A percentile compares a stretch with the other conserved stretches of the same genome.
Evolutionary conservation across 1,140 invertebrate species (phyloP).

Genomic region (Lithobius niger): DNA sequence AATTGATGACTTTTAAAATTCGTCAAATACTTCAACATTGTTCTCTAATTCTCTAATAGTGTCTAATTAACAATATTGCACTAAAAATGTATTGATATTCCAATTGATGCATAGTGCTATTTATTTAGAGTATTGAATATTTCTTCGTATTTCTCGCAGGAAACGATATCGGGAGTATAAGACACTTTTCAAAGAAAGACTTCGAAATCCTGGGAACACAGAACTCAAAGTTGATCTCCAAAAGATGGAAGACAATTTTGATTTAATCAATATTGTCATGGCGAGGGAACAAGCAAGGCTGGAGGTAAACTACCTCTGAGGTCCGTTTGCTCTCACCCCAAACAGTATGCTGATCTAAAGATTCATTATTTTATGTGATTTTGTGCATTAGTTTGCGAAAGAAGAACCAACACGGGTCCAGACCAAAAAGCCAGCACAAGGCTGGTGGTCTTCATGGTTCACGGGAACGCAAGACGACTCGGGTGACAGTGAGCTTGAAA

Average conservation of each 20-base stretch:
- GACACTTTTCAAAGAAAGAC: conserved; percentile 52
- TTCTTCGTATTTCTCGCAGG: conserved; percentile 28
- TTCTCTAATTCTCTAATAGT: too few species aligned
- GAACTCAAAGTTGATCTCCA: conserved; percentile 56
- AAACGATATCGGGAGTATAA: conserved; percentile 55
- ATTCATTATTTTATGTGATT: neutral
- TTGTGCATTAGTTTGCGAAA: conserved; percentile 29
- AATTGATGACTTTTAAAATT: too few species aligned
- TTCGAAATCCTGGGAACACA: conserved; percentile 54
- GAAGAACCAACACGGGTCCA: conserved; percentile 38
- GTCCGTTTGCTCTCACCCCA: neutral
- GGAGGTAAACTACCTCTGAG: conserved; percentile 36
- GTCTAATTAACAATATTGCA: too few species aligned
- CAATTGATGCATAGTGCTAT: too few species aligned
- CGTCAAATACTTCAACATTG: too few species aligned
- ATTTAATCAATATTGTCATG: conserved; percentile 58
- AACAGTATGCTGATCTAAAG: neutral
- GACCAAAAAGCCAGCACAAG: neutral
- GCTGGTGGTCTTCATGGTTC: conserved; percentile 19
- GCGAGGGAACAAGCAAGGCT: conserved; percentile 65
- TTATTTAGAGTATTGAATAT: too few species aligned
- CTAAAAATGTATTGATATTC: too few species aligned
- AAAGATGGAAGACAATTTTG: conserved; percentile 56
- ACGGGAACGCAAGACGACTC: conserved; percentile 17
- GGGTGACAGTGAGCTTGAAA: conserved; percentile 18